A percentile compares a stretch with the other conserved stretches of the same genome.
These are phyloP conservation scores for Calcarius lapponicus DNA, from an alignment of 2,797 vertebrate genomes.

Conservation along the genomic window DNA sequence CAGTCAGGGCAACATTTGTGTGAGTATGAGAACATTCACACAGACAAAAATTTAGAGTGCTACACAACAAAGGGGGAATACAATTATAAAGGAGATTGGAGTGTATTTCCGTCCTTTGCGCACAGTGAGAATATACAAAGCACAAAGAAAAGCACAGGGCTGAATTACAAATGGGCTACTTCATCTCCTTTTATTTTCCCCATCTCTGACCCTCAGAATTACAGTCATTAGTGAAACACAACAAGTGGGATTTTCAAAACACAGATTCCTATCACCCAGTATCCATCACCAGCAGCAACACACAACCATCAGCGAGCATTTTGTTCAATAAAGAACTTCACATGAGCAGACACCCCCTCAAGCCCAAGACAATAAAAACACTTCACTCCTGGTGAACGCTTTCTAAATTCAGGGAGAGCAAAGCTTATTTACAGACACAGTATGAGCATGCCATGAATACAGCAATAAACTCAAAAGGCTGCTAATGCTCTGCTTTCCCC, in stretches of 20 bases:
- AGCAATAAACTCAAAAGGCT: not conserved
- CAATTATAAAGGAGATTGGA: not conserved
- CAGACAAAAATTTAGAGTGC: not conserved
- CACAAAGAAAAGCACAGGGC: not conserved
- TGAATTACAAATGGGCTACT: not conserved
- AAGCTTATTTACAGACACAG: not conserved
- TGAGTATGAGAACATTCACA: not conserved
- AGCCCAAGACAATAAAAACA: constrained; percentile 10
- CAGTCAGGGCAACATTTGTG: not conserved
- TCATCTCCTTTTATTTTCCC: not conserved
- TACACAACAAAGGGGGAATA: not conserved
- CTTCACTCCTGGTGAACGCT: not conserved
- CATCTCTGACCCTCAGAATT: not conserved
- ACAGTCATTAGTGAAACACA: not conserved
- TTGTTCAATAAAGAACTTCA: not conserved
- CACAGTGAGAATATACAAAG: not conserved
- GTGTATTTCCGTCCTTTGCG: not conserved
- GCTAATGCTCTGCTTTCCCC: not conserved
- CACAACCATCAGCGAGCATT: not conserved
- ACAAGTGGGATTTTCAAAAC: not conserved
- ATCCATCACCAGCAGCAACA: not conserved
- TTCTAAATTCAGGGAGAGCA: not conserved
- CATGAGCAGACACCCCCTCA: not conserved
- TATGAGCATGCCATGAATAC: not conserved
- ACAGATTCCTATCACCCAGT: not conserved